phyloP scores from a whole-genome alignment of 1,140 invertebrate species.

The Hetaerina americana region DNA sequence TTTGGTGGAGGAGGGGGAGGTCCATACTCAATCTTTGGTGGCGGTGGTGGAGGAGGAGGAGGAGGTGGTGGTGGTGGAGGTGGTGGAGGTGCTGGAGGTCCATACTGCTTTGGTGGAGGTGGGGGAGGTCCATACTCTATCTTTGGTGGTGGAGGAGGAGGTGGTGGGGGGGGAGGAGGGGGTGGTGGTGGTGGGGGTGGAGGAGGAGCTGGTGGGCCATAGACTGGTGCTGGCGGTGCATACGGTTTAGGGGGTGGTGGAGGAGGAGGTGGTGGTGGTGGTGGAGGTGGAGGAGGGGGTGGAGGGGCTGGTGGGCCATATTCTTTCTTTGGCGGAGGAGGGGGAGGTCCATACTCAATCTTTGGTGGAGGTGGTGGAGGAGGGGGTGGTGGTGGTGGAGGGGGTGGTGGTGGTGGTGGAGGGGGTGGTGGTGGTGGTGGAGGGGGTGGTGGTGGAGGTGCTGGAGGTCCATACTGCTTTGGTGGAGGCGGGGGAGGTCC shows the following conservation, averaged over 20 bases:
- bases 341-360: too few relatives aligned
- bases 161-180: neutral
- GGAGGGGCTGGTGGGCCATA: too few relatives aligned
- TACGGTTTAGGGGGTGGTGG: too few relatives aligned
- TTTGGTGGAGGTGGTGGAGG: too few relatives aligned
- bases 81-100: neutral
- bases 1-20: too few relatives aligned
- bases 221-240: too few relatives aligned
- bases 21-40: too few relatives aligned
- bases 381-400: too few relatives aligned
- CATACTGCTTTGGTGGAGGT: neutral
- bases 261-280: neutral
- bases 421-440: neutral
- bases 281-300: too few relatives aligned
- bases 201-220: neutral
- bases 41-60: too few relatives aligned
- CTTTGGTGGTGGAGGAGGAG: neutral
- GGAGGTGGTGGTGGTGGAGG: neutral
- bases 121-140: neutral
- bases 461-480: neutral
- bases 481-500: neutral
- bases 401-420: neutral
- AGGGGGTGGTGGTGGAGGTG: neutral
- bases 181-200: neutral
- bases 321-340: too few relatives aligned